Percentiles rank a stretch among this genome's conserved stretches.
These are phyloP conservation scores for Drosophila sordidula DNA, from an alignment of 2,888 invertebrate genomes.

Conservation along the genomic window DNA sequence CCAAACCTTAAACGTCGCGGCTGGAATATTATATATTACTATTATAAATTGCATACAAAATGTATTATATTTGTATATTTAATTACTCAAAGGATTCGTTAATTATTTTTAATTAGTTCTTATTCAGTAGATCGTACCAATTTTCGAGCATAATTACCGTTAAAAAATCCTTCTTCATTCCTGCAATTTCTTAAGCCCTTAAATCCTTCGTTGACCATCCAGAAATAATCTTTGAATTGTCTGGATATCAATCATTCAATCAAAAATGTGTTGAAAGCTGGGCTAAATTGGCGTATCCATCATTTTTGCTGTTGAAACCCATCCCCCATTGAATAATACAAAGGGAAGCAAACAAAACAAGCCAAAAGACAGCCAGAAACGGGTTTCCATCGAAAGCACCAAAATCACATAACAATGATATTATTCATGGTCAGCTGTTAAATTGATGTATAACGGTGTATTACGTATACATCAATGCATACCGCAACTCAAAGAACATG, in stretches of 20 bases:
- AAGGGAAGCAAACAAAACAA: conserved; percentile 11
- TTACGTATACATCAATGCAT: conserved; percentile 21
- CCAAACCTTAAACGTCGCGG: too few species aligned
- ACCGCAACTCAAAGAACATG: conserved; percentile 2
- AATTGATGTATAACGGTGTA: conserved; percentile 25
- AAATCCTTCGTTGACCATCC: too few species aligned
- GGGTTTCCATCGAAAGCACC: conserved; percentile 38
- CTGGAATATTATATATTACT: not conserved
- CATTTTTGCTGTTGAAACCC: conserved; percentile 20
- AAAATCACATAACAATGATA: conserved; percentile 17
- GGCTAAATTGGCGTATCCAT: conserved; percentile 11
- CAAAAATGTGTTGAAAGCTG: not conserved
- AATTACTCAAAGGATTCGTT: too few species aligned
- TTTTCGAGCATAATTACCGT: not conserved
- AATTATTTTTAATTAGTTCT: too few species aligned
- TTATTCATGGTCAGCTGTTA: conserved; percentile 15
- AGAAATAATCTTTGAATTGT: too few species aligned
- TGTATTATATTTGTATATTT: not conserved
- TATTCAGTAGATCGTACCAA: too few species aligned
- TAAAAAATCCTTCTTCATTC: too few species aligned
- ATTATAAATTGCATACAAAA: not conserved
- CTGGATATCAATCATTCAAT: not conserved
- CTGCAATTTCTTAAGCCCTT: too few species aligned
- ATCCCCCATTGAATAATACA: too few species aligned
- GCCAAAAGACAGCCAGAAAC: conserved; percentile 13